phyloP scores from a whole-genome alignment of 2,797 vertebrate species.

The Acanthiza pusilla region DNA sequence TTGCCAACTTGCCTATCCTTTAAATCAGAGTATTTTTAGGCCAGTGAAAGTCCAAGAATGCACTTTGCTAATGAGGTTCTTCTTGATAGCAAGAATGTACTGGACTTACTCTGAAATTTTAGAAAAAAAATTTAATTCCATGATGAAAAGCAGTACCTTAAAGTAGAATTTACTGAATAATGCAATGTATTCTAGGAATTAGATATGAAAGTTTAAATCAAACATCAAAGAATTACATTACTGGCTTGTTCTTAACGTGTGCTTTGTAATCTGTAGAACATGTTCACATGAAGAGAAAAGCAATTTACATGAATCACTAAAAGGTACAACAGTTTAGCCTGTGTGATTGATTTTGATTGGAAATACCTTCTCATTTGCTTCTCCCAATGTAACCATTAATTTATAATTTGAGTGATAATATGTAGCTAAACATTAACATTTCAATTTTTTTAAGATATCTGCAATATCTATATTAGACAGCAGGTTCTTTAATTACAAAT shows the following conservation, averaged over 20 bases:
- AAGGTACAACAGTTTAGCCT: not conserved
- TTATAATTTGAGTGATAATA: not conserved
- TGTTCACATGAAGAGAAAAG: not conserved
- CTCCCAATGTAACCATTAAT: not conserved
- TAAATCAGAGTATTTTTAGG: not conserved
- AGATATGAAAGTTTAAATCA: not conserved
- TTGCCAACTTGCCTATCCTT: not conserved
- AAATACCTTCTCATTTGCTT: not conserved
- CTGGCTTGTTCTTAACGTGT: not conserved
- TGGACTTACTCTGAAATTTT: not conserved
- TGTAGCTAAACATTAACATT: not conserved
- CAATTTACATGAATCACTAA: not conserved
- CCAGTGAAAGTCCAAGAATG: not conserved
- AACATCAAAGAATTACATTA: not conserved
- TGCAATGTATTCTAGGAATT: not conserved
- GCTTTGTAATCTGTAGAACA: not conserved
- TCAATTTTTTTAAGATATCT: not conserved
- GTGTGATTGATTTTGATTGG: not conserved
- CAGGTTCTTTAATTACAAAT: not conserved
- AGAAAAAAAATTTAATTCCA: not conserved
- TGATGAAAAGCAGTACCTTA: not conserved
- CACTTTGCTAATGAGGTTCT: not conserved
- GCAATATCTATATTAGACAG: not conserved
- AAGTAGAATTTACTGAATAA: not conserved
- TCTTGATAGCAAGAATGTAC: not conserved